Conservation (phyloP, 1,140 invertebrate species). For the Nixonia krombeini region DNA sequence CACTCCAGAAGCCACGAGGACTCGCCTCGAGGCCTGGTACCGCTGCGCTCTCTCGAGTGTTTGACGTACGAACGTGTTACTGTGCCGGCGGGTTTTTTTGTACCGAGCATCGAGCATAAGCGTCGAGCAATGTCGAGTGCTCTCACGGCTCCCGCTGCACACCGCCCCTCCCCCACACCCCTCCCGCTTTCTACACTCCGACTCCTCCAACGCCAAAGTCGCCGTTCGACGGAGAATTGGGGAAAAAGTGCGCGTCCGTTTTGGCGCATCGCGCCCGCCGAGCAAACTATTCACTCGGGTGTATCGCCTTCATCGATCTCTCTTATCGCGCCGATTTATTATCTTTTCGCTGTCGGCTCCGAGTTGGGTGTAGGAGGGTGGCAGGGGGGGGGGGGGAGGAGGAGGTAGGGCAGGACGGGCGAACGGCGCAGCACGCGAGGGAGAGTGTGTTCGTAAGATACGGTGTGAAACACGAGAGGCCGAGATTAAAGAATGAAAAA, state of each 20-base stretch:
- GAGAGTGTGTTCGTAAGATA: constrained; percentile 67
- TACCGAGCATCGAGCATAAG: constrained; percentile 59
- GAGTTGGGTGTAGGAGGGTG: too few relatives aligned
- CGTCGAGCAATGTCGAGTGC: constrained; percentile 64
- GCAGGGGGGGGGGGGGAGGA: too few relatives aligned
- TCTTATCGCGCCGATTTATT: too few relatives aligned
- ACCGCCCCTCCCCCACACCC: background rate
- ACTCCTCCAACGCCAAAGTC: too few relatives aligned
- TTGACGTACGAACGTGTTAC: constrained; percentile 55
- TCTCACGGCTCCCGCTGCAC: constrained; percentile 52
- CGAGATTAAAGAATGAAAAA: constrained; percentile 72
- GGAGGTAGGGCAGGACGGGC: constrained; percentile 21
- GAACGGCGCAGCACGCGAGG: constrained; percentile 50
- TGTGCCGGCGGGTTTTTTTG: constrained; percentile 53
- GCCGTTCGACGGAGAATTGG: too few relatives aligned
- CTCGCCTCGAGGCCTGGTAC: constrained; percentile 50
- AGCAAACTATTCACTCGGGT: too few relatives aligned
- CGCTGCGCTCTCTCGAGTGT: constrained; percentile 48
- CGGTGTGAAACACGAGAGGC: constrained; percentile 69
- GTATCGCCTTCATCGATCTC: too few relatives aligned
- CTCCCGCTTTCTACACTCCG: too few relatives aligned
- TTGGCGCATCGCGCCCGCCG: too few relatives aligned
- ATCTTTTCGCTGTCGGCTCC: too few relatives aligned
- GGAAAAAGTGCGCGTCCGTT: background rate
- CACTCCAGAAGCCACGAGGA: constrained; percentile 51